Percentiles rank a stretch among this genome's conserved stretches.
These are phyloP conservation scores for Drosophila colorata DNA, from an alignment of 2,888 invertebrate genomes.

Conservation along the genomic window DNA sequence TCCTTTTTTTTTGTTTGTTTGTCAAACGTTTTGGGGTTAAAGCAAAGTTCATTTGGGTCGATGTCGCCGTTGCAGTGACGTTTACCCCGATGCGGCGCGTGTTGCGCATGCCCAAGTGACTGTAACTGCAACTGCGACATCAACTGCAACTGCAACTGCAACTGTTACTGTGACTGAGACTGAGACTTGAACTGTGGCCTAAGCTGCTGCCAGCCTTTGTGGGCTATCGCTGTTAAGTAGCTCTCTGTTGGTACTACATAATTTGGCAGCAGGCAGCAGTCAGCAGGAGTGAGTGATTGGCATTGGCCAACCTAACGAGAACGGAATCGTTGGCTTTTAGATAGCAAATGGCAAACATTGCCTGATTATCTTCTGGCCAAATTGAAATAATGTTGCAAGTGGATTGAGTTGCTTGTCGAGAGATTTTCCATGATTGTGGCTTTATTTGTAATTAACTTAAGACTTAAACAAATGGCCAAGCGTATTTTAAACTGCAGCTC, in stretches of 20 bases:
- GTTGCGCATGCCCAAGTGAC: constrained; percentile 67
- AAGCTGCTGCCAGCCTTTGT: constrained; percentile 17
- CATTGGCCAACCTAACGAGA: constrained; percentile 50
- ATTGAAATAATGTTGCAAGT: constrained; percentile 25
- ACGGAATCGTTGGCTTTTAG: constrained; percentile 10
- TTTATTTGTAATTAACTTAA: constrained; percentile 23
- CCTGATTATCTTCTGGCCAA: constrained; percentile 26
- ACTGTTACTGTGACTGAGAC: constrained; percentile 18
- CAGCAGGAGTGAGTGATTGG: constrained; percentile 55
- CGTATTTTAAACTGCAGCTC: background rate
- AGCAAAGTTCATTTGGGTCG: constrained; percentile 75
- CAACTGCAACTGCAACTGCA: constrained; percentile 3
- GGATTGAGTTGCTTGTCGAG: constrained; percentile 32
- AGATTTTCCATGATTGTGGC: constrained; percentile 17
- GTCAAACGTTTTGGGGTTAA: constrained; percentile 74
- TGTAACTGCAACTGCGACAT: constrained; percentile 4
- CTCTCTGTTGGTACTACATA: constrained; percentile 54
- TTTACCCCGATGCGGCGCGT: constrained; percentile 55
- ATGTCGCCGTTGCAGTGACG: constrained; percentile 52
- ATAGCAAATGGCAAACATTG: constrained; percentile 14
- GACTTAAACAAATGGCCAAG: background rate
- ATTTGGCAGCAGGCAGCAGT: constrained; percentile 65
- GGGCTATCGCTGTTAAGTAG: constrained; percentile 42
- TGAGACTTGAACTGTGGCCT: constrained; percentile 59
- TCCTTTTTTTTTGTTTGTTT: too few species aligned